Evolutionary conservation across 2,888 invertebrate species (phyloP), one percentile per base, ranked within the genome.

Genomic region (Mesochorus sp.): DNA sequence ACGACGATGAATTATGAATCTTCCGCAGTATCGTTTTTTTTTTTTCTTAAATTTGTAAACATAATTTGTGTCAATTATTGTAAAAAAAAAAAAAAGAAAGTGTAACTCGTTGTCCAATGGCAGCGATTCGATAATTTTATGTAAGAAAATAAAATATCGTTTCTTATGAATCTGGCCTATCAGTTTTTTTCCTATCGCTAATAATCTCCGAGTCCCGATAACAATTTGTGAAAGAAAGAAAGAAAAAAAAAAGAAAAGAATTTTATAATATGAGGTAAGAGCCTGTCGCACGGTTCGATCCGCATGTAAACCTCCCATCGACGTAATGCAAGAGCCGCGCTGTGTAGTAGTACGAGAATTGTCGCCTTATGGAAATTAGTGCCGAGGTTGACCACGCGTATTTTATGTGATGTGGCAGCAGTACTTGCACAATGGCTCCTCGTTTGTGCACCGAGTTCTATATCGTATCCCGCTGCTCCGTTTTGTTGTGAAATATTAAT

Each of bases 341-440:
- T 12, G 37, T 37, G n/a, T n/a, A 12, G 8, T 8, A 2, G 37
- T 12, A n/a, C 37, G 12, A 31, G 28, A 14, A 17, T 4, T 24
- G 47, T 19, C 57, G 49, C 59, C 19, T 14, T 34, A 34, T 24
- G 53, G 26, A 53, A 68, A 49, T 68, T 75, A 75, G 72, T 77
- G 53, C 49, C 57, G 42, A 73, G 17, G 57, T 55, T 34, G 67
- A 73, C 77, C 68, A 68, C 73, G 51, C 37, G 67, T 55, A 44
- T 70, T 78, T 77, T 64, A 44, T 57, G 62, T 70, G 55, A 76
- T 79, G 79, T 80, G 80, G 80, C 72, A 78, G 67, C 12, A 37
- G 53, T 72, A 71, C 78, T 73, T 75, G 66, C 39, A 62, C 59
- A 66, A 80, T 75, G 67, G 75, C 68, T 49, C 73, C 77, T 57